These are phyloP conservation scores for Plectropomus leopardus DNA, from an alignment of 2,113 vertebrate genomes.

Conservation along the genomic window DNA sequence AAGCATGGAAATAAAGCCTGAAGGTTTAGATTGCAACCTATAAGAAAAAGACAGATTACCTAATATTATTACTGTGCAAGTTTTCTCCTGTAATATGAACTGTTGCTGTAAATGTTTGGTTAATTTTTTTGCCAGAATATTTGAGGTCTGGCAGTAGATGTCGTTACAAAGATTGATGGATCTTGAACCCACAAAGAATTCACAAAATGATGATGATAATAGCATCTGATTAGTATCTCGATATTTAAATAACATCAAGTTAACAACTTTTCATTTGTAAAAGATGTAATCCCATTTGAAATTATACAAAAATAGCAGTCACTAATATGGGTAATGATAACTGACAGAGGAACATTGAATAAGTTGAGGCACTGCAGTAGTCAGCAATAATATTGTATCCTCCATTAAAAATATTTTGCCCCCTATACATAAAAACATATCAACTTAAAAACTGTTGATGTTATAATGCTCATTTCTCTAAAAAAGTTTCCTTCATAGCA, in stretches of 20 bases:
- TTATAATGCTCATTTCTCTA: too few relatives aligned
- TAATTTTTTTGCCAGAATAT: not conserved
- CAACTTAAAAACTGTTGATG: too few relatives aligned
- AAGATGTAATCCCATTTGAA: not conserved
- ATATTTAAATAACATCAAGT: not conserved
- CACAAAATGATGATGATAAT: not conserved
- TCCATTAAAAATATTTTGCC: not conserved
- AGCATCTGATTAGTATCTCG: not conserved
- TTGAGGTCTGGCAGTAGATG: not conserved
- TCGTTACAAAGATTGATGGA: not conserved
- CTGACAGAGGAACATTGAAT: too few relatives aligned
- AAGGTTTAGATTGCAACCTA: not conserved
- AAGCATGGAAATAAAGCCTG: constrained; percentile 11
- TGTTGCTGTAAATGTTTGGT: constrained; percentile 7
- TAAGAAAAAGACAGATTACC: not conserved
- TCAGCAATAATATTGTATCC: not conserved
- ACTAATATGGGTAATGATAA: too few relatives aligned
- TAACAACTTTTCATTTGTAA: not conserved
- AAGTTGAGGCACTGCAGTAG: too few relatives aligned
- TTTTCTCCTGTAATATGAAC: not conserved
- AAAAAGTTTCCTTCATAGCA: too few relatives aligned
- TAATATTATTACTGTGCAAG: constrained; percentile 3
- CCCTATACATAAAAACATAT: not conserved
- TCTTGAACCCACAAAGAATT: not conserved
- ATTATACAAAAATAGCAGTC: too few relatives aligned